Base-by-base conservation (phyloP, 2,888 invertebrate genomes). In the Colletes collaris region DNA sequence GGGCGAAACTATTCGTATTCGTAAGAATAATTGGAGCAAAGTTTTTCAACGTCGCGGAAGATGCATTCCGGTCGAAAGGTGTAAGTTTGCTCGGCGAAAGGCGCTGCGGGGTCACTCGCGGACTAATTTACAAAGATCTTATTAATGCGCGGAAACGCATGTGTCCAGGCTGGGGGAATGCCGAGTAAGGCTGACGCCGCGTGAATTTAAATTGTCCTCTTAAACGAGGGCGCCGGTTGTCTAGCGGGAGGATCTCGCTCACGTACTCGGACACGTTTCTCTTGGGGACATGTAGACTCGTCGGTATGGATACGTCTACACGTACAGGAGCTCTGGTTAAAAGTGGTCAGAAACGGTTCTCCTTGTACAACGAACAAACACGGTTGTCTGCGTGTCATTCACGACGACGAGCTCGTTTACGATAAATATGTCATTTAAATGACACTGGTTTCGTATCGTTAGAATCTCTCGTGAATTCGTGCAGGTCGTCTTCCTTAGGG, bases 191-290 rank as follows among this genome's bases (percentile, higher is more conserved):
- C 72, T 60, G 84, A 90, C 90, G 90, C 87, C 80, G 89, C 84
- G 90, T 90, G 92, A 92, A 92, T 92, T 92, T 91, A 91, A 92
- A 92, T 92, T 86, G 90, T 89, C 89, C 85, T 90, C 85, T 91
- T 90, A 91, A 92, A 90, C 89, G 81, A 90, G 89, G 91, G 89
- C 92, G 89, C 89, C 88, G 90, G 89, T 92, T 92, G 92, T 92
- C 92, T 92, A 92, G 90, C 86, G 86, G 86, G 79, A 86, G 88
- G 89, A 92, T 92, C 92, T 92, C 83, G 82, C 89, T 90, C 92
- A 92, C 92, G 92, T 92, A 91, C 85, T 89, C 85, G 87, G 87
- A 84, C 86, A 85, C 86, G 84, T 84, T 86, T 85, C 87, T 86
- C 87, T 85, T 80, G 79, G 74, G 80, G 85, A 87, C 88, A 87